Base-by-base conservation (phyloP, 2,797 vertebrate genomes). In the Cuniculus paca region DNA sequence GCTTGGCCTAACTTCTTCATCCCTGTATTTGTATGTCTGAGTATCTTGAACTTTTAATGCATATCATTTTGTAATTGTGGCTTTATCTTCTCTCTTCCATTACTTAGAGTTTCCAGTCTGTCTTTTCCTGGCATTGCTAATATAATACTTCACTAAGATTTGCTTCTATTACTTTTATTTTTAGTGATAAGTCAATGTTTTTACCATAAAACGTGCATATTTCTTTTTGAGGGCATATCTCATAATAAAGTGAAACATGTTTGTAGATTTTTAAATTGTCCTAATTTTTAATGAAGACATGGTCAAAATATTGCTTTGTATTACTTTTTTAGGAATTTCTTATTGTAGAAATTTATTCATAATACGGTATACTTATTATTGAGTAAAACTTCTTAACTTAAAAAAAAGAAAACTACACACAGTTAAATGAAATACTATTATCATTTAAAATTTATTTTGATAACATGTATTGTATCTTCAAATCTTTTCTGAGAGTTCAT, bases 371-470 rank as follows among this genome's bases (percentile, higher is more conserved):
- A 74, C 10, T 72, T 42, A 42, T 13, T 74, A 74, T 74, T 74
- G 39, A 42, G 9, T 20, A 26, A 74, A 74, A 42, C 39, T 26
- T 65, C n/a, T 65, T n/a, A n/a, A 65, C 11, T 26, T 45, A 42
- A 42, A 42, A 74, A 63, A 63, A 63, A 81, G 34, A 90, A 65
- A 14, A 39, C 4, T 42, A 5, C 34, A 63, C 16, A 36, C 5
- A 36, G 24, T 85, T 75, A 28, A 88, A 45, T 56, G 54, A 36
- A 89, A 52, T 9, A n/a, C 5, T 52, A 50, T 60, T 58, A 90
- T 70, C 34, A 77, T 74, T 92, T 95, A 26, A 94, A 81, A n/a
- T 93, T 86, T 65, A 77, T 20, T 54, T 70, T 45, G 36, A 80
- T 45, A 74, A 68, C 60, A 24, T 24, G 28, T 84, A 14, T 82